Evolutionary conservation across 2,888 invertebrate genomes (phyloP), one percentile per base, ranked within the genome.

Genomic region (Chrysodeixis includens): DNA sequence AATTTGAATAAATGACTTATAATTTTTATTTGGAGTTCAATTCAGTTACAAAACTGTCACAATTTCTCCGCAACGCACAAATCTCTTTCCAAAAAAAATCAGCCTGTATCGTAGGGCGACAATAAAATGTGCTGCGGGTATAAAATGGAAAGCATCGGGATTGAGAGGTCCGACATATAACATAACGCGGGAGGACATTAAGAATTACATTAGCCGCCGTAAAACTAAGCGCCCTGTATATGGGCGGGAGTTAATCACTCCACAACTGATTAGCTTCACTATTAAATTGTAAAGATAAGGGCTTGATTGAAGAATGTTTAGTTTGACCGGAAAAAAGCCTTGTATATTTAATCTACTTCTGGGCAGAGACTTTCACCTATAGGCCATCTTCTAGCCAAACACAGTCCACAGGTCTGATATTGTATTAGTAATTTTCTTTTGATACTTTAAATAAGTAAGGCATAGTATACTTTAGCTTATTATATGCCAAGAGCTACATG

Each of bases 121-220:
- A 87, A 84, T 86, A 86, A 87, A 87, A 85, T 67, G 59, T 62
- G 69, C 74, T 74, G 56, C 26, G 26, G 26, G 26, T 84, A 85
- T 83, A 82, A 83, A 85, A 84, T 69, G 74, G 66, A 78, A 81
- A 74, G 77, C 82, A 84, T 83, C 84, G 68, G 59, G 73, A 82
- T 77, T 74, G 78, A 69, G 71, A 74, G 71, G 70, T 72, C 66
- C 64, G 40, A 71, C 71, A 56, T 66, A 76, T 69, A 66, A 73
- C 72, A 71, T 81, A 71, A 77, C 75, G 69, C 74, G 60, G 57
- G 54, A 22, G 20, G 56, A 67, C 69, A 78, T 78, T 69, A 77
- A 76, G 55, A 76, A 71, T 62, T 64, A 78, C 74, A 69, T 72
- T 79, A 73, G 63, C 46, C 61, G 49, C 26, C 62, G 65, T 71